Base-by-base conservation (phyloP, 2,888 invertebrate genomes). In the Encarsia formosa region DNA sequence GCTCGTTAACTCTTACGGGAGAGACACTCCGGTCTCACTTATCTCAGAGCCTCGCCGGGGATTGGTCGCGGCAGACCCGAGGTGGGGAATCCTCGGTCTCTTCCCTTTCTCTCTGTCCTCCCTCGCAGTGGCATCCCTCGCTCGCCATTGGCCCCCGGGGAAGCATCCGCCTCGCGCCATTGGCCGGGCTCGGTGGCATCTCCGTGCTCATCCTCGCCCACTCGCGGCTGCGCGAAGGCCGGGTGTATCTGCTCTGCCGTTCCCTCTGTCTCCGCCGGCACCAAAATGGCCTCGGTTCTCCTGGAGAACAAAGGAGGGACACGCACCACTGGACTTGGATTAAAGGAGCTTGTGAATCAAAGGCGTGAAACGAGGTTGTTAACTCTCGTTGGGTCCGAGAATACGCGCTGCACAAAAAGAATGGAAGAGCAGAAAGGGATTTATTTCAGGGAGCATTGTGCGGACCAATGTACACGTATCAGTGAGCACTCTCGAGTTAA, bases 151-250 rank as follows among this genome's bases (percentile, higher is more conserved):
- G 73, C 56, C 58, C 65, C 59, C 63, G 65, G 63, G 67, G 5
- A 65, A 68, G 64, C 73, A 72, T 72, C 73, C 32, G 50, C 49
- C 34, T 59, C 34, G 49, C 48, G 31, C 59, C 43, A 71, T 73
- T 73, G 73, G 73, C 51, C 57, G 42, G 6, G 52, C 45, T 31
- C 47, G 48, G 57, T 60, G 66, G 61, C 68, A 71, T 71, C 71
- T 68, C 68, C n/a, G n/a, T 69, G 69, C 73, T 73, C 72, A 72
- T 73, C 73, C 61, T 65, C 63, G 64, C 53, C n/a, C n/a, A n/a
- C n/a, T 56, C 61, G 66, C 65, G 64, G 48, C 66, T 68, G 68
- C 69, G 69, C 69, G 62, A 54, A 26, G 46, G 34, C 46, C 55
- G 23, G 23, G 41, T 19, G 53, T 42, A 59, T 59, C 44, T 59